Evolutionary conservation across 2,113 vertebrate genomes (phyloP).

Genomic region (Gila orcuttii): DNA sequence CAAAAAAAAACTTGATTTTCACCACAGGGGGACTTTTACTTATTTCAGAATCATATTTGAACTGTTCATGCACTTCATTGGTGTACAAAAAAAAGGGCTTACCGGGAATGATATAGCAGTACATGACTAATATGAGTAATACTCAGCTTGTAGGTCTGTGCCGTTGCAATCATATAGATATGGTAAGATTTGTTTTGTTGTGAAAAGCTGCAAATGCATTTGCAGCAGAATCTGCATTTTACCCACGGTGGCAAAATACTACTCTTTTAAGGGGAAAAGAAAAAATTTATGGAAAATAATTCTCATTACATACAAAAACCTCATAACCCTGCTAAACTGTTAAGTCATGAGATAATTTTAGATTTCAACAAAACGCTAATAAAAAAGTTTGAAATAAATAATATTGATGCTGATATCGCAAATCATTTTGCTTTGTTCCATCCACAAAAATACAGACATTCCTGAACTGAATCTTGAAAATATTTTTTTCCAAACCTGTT

Average conservation of each 20-base stretch:
- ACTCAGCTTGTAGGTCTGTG: not conserved
- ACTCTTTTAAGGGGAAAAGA: too few species aligned
- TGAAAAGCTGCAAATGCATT: too few species aligned
- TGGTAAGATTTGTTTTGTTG: not conserved
- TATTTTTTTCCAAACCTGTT: too few species aligned
- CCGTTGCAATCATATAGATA: not conserved
- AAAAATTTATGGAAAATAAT: too few species aligned
- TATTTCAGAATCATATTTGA: constrained; percentile 35
- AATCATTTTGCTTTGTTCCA: not conserved
- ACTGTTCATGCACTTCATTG: constrained; percentile 10
- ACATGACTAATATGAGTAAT: not conserved
- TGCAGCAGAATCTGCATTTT: too few species aligned
- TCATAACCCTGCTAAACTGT: not conserved
- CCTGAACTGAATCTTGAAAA: not conserved
- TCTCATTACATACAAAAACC: not conserved
- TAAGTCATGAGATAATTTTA: not conserved
- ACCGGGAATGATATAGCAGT: not conserved
- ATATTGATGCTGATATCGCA: not conserved
- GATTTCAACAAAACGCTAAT: not conserved
- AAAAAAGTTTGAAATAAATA: not conserved
- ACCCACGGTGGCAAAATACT: too few species aligned
- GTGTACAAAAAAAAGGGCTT: not conserved
- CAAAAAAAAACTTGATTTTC: too few species aligned
- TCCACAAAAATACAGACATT: not conserved
- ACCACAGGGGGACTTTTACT: not conserved